Evolutionary conservation across 2,888 invertebrate genomes (phyloP).

Genomic region (Lepidocyrtoides sp.): DNA sequence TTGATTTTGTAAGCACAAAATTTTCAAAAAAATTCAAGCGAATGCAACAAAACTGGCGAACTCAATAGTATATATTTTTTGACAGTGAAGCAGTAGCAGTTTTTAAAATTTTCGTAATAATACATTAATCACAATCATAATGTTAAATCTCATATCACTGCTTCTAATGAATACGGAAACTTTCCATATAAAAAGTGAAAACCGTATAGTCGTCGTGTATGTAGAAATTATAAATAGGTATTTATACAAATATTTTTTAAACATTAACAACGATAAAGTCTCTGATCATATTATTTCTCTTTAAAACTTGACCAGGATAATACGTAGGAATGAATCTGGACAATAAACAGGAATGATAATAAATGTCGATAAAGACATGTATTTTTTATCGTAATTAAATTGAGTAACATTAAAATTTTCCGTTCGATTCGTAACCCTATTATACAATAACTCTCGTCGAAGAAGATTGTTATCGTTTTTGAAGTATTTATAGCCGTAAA

Average conservation of each 20-base stretch:
- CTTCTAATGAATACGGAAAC: slow-evolving; percentile 53
- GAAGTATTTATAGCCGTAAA: neutral
- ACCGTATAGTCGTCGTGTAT: slow-evolving; percentile 37
- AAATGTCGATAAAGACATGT: slow-evolving; percentile 22
- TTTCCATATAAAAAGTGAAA: slow-evolving; percentile 69
- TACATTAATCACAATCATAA: neutral
- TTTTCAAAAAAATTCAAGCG: neutral
- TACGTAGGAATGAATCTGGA: slow-evolving; percentile 62
- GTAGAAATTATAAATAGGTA: neutral
- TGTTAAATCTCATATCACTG: neutral
- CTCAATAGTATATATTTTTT: neutral
- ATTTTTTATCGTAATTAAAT: neutral
- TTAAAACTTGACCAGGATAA: slow-evolving; percentile 30
- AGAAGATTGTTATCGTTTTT: neutral
- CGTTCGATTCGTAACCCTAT: slow-evolving; percentile 28
- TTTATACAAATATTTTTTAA: slow-evolving; percentile 5
- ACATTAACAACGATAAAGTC: neutral
- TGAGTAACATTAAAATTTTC: slow-evolving; percentile 21
- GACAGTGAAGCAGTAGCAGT: neutral
- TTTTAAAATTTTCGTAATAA: neutral
- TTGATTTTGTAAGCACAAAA: neutral
- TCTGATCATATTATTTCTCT: neutral
- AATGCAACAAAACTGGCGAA: too few species aligned
- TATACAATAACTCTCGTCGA: neutral
- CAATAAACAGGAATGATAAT: slow-evolving; percentile 60